phyloP scores from a whole-genome alignment of 2,113 vertebrate genomes.

The Agelaius tricolor region DNA sequence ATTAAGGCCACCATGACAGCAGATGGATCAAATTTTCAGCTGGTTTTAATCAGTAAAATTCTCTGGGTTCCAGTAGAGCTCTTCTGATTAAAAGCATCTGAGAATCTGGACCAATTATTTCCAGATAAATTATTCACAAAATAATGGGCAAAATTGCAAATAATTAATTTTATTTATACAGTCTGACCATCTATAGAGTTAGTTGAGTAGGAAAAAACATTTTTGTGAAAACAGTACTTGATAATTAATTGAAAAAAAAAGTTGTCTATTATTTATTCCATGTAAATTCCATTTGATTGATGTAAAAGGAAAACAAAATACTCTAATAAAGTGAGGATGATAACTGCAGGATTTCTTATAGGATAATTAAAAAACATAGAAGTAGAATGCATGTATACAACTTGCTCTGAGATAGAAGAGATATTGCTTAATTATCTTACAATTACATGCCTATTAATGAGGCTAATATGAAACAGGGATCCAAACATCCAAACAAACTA shows the following conservation, averaged over 20 bases:
- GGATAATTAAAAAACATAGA: not conserved
- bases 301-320: not conserved
- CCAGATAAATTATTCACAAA: conserved; percentile 53
- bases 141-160: conserved; percentile 34
- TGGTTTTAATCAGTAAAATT: conserved; percentile 35
- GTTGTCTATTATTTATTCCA: not conserved
- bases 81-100: conserved; percentile 50
- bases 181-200: conserved; percentile 1
- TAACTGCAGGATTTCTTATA: not conserved
- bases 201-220: not conserved
- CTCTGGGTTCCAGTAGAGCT: not conserved
- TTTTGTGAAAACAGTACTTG: not conserved
- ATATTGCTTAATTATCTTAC: not conserved
- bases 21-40: not conserved
- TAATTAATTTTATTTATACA: conserved; percentile 36
- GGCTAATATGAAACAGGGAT: not conserved
- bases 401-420: not conserved
- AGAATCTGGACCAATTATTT: conserved; percentile 36
- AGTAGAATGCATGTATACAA: not conserved
- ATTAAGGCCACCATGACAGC: not conserved
- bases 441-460: not conserved
- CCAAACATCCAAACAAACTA: not conserved
- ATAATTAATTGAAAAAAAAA: conserved; percentile 12
- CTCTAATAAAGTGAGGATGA: not conserved
- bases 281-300: not conserved